Evolutionary conservation across 2,797 vertebrate species (phyloP).

Genomic region (Sebastes vulpes): DNA sequence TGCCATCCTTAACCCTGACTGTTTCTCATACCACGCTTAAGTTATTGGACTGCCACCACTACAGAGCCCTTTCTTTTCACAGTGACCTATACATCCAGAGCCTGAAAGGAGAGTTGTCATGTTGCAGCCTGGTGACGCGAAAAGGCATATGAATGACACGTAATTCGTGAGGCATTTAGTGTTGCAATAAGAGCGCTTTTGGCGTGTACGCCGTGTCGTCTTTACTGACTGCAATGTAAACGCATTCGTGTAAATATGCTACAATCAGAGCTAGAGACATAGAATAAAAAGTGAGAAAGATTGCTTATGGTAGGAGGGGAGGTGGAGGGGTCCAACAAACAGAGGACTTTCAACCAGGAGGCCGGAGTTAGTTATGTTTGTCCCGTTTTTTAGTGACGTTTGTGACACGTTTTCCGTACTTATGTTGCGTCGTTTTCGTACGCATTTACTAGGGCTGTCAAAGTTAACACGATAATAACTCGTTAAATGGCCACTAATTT

Average conservation of each 20-base stretch:
- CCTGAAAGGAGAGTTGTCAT: background rate
- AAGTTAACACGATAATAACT: too few relatives aligned
- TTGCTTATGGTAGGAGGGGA: background rate
- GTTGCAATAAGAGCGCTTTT: too few relatives aligned
- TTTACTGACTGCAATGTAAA: too few relatives aligned
- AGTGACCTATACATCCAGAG: background rate
- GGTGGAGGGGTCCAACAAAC: background rate
- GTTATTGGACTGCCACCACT: background rate
- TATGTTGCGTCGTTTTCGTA: rapidly evolving
- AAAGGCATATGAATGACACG: too few relatives aligned
- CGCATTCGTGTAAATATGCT: too few relatives aligned
- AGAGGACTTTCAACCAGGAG: background rate
- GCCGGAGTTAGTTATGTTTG: background rate
- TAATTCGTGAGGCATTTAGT: too few relatives aligned
- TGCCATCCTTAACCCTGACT: background rate
- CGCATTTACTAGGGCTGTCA: too few relatives aligned
- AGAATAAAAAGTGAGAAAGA: background rate
- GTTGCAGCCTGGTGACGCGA: background rate
- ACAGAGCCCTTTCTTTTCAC: background rate
- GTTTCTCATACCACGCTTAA: background rate
- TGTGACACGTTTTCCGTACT: background rate
- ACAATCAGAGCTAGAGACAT: too few relatives aligned
- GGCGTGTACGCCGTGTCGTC: rapidly evolving
- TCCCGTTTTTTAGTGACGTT: background rate
- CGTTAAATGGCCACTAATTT: too few relatives aligned